These are phyloP conservation scores for Sebastes umbrosus DNA, from an alignment of 2,797 vertebrate genomes.

Conservation along the genomic window DNA sequence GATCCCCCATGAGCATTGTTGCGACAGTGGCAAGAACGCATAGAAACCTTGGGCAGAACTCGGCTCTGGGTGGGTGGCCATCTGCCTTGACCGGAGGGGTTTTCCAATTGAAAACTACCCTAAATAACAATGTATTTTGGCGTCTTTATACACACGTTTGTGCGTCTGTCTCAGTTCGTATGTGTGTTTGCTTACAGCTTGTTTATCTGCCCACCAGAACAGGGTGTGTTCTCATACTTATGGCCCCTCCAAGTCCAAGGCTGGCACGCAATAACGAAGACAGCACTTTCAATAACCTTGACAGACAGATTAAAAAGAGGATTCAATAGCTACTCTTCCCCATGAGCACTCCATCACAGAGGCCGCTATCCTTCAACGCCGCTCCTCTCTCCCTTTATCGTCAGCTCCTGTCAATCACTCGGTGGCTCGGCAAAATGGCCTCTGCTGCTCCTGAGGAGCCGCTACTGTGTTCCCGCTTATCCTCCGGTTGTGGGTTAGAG, in stretches of 20 bases:
- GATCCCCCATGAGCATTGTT: not conserved
- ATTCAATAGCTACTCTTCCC: slow-evolving; percentile 79
- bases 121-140: not conserved
- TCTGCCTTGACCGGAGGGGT: not conserved
- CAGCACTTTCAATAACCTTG: slow-evolving; percentile 83
- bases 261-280: slow-evolving; percentile 77
- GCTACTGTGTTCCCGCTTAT: slow-evolving; percentile 58
- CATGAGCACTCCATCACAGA: slow-evolving; percentile 76
- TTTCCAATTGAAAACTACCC: not conserved
- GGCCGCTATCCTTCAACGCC: slow-evolving; percentile 71
- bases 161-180: not conserved
- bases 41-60: not conserved
- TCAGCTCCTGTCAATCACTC: slow-evolving; percentile 74
- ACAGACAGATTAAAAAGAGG: slow-evolving; percentile 82
- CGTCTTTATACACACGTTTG: not conserved
- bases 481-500: slow-evolving; percentile 49
- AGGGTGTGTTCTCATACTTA: slow-evolving; percentile 58
- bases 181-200: slow-evolving; percentile 38
- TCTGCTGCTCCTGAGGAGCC: slow-evolving; percentile 47
- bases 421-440: slow-evolving; percentile 58
- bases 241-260: slow-evolving; percentile 72
- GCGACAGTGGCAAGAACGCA: not conserved
- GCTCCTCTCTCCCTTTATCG: slow-evolving; percentile 72
- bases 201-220: slow-evolving; percentile 41
- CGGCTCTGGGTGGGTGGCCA: not conserved